Evolutionary conservation across 2,797 vertebrate genomes (phyloP).

Genomic region (Manis pentadactyla): DNA sequence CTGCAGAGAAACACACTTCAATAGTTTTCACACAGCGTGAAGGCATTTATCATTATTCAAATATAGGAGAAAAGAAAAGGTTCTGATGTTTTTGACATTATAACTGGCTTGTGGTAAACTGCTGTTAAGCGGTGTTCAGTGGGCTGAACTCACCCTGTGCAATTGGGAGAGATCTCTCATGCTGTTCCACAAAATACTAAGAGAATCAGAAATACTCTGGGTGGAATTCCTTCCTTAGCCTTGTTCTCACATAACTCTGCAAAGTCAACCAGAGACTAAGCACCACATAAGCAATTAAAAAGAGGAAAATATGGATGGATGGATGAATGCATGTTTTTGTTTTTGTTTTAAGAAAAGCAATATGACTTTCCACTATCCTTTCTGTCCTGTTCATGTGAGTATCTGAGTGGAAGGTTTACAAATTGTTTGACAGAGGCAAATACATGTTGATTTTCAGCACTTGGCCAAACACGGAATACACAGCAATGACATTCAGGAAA

Average conservation of each 20-base stretch:
- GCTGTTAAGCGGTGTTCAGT: slow-evolving; percentile 63
- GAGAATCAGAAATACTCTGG: slow-evolving; percentile 53
- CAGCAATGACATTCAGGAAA: not conserved
- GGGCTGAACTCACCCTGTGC: slow-evolving; percentile 61
- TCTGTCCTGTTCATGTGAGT: not conserved
- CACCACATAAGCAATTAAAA: slow-evolving; percentile 7
- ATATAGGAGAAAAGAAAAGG: slow-evolving; percentile 77
- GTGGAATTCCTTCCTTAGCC: slow-evolving; percentile 32
- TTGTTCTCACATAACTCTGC: not conserved
- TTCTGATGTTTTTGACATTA: slow-evolving; percentile 69
- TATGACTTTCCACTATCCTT: not conserved
- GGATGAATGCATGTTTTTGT: not conserved
- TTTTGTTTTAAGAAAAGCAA: slow-evolving; percentile 18
- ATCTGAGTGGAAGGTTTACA: slow-evolving; percentile 9
- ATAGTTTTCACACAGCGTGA: slow-evolving; percentile 81
- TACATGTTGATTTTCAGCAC: not conserved
- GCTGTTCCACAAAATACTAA: slow-evolving; percentile 59
- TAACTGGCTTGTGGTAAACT: slow-evolving; percentile 78
- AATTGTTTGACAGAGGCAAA: slow-evolving; percentile 56
- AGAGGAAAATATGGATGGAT: not conserved
- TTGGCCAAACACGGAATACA: not conserved
- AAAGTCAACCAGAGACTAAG: not conserved
- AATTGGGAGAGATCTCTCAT: slow-evolving; percentile 64
- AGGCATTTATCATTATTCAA: slow-evolving; percentile 84
- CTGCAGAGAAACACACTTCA: slow-evolving; percentile 85